A percentile compares a stretch with the other conserved stretches of the same genome.
These are phyloP conservation scores for Gila orcuttii DNA, from an alignment of 2,113 vertebrate species.

Conservation along the genomic window DNA sequence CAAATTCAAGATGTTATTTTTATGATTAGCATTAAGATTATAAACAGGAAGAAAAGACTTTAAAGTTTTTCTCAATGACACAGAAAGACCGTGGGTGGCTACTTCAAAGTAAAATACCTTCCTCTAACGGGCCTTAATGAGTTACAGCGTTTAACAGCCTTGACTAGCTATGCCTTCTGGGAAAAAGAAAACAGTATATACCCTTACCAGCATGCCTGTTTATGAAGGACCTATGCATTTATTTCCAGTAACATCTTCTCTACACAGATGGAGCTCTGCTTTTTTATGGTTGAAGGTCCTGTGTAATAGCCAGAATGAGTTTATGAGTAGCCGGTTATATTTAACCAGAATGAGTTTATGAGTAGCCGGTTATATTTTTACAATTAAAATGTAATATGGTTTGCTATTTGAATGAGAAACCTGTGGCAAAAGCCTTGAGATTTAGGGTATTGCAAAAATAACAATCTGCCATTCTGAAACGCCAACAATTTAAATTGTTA, in stretches of 20 bases:
- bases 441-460: constrained; percentile 44
- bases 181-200: constrained; percentile 65
- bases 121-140: constrained; percentile 74
- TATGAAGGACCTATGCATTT: constrained; percentile 63
- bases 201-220: constrained; percentile 66
- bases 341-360: constrained; percentile 53
- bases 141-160: constrained; percentile 79
- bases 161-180: constrained; percentile 79
- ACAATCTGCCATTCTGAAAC: constrained; percentile 3
- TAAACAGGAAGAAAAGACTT: constrained; percentile 71
- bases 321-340: constrained; percentile 18
- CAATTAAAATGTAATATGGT: constrained; percentile 65
- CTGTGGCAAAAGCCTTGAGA: constrained; percentile 68
- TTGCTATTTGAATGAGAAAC: constrained; percentile 61
- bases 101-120: constrained; percentile 80
- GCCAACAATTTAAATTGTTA: constrained; percentile 26
- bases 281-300: constrained; percentile 34
- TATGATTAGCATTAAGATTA: constrained; percentile 73
- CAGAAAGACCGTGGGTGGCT: constrained; percentile 76
- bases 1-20: constrained; percentile 78
- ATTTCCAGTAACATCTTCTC: constrained; percentile 57
- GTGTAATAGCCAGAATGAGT: constrained; percentile 50
- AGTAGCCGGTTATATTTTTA: constrained; percentile 17
- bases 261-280: constrained; percentile 36
- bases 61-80: constrained; percentile 75